These are phyloP conservation scores for Melolontha melolontha DNA, from an alignment of 2,888 invertebrate species.

Conservation along the genomic window DNA sequence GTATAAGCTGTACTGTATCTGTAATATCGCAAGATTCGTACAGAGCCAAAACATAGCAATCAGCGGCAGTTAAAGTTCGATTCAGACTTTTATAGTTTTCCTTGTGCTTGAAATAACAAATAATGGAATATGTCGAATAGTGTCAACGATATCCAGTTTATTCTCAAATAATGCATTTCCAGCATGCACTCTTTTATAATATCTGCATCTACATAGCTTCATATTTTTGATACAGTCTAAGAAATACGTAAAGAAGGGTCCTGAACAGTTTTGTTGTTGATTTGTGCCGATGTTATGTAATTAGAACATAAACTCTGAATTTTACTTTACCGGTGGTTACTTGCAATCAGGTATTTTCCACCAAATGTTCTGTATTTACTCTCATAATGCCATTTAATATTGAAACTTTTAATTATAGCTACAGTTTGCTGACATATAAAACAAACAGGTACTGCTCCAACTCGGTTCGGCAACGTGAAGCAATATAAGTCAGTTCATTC, in stretches of 20 bases:
- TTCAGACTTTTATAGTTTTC: no score
- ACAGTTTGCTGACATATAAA: not conserved
- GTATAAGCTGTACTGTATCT: conserved; percentile 47
- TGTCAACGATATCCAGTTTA: conserved; percentile 42
- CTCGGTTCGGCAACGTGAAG: not conserved
- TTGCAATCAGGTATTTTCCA: conserved; percentile 65
- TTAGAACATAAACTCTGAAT: no score
- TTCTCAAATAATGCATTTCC: conserved; percentile 47
- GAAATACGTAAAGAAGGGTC: conserved; percentile 47
- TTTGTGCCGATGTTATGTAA: conserved; percentile 48
- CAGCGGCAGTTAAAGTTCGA: no score
- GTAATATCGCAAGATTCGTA: conserved; percentile 50
- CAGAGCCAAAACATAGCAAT: conserved; percentile 48
- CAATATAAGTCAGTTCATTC: no score
- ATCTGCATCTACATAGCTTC: conserved; percentile 48
- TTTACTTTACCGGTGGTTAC: conserved; percentile 41
- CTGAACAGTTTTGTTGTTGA: conserved; percentile 47
- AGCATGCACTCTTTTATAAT: conserved; percentile 48
- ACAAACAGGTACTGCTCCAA: conserved; percentile 15
- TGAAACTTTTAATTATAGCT: conserved; percentile 1
- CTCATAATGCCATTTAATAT: conserved; percentile 6
- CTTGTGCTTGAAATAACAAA: conserved; percentile 40
- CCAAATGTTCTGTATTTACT: conserved; percentile 1
- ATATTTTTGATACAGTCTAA: no score
- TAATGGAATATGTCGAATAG: conserved; percentile 38